A percentile compares a stretch with the other conserved stretches of the same genome.
These are phyloP conservation scores for Vulpes ferrilata DNA, from an alignment of 2,113 vertebrate genomes.

Conservation along the genomic window DNA sequence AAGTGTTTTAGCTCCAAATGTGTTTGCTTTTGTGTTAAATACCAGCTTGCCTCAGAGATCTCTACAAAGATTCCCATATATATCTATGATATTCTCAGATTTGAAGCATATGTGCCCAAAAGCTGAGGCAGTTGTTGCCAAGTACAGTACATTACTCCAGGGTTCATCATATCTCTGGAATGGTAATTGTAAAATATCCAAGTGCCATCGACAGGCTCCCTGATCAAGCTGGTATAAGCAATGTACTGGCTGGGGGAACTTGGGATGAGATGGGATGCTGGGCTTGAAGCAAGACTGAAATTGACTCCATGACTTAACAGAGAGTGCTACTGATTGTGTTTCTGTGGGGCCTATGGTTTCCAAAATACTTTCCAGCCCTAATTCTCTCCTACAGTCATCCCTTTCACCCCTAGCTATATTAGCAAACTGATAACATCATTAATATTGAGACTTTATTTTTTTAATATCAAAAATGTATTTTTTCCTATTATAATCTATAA, in stretches of 20 bases:
- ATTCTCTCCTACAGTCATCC: neutral
- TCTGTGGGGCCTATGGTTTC: neutral
- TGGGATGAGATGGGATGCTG: neutral
- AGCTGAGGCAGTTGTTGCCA: slow-evolving; percentile 85
- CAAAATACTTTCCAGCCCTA: neutral
- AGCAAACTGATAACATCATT: neutral
- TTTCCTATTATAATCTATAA: neutral
- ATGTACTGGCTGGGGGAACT: neutral
- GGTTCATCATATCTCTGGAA: slow-evolving; percentile 83
- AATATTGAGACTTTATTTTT: neutral
- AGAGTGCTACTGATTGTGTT: neutral
- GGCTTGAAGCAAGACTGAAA: slow-evolving; percentile 13
- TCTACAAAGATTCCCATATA: slow-evolving; percentile 86
- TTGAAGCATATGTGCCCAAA: slow-evolving; percentile 89
- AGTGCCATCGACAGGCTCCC: slow-evolving; percentile 78
- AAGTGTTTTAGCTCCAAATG: slow-evolving; percentile 90
- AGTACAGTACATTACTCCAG: slow-evolving; percentile 86
- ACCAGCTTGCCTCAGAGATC: slow-evolving; percentile 91
- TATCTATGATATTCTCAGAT: slow-evolving; percentile 88
- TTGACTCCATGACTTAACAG: neutral
- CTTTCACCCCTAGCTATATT: neutral
- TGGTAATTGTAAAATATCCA: slow-evolving; percentile 86
- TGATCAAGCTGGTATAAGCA: slow-evolving; percentile 74
- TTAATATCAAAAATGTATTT: neutral
- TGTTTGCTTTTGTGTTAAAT: slow-evolving; percentile 90